A percentile compares a stretch with the other conserved stretches of the same genome.
phyloP scores from a whole-genome alignment of 2,888 invertebrate species.

The Polietes domitor region DNA sequence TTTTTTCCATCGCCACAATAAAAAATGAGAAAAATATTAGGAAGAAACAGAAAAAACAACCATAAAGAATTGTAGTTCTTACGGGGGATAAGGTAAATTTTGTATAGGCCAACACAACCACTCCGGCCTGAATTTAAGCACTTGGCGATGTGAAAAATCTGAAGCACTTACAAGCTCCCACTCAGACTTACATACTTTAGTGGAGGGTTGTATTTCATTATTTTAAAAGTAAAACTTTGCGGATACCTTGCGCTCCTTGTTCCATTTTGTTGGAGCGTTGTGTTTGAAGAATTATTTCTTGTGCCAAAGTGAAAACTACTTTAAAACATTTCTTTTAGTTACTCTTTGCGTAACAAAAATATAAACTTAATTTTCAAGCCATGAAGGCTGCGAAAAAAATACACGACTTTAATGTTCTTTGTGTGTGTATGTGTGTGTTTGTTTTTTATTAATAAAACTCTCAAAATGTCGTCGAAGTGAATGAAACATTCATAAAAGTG shows the following conservation, averaged over 20 bases:
- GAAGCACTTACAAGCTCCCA: not conserved
- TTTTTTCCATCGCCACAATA: constrained; percentile 11
- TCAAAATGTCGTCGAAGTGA: constrained; percentile 17
- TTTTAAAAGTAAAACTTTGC: not conserved
- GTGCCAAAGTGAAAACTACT: constrained; percentile 16
- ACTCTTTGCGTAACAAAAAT: not conserved
- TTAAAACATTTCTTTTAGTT: constrained; percentile 4
- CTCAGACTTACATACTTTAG: not conserved
- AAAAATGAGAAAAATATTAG: not conserved
- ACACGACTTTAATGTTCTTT: constrained; percentile 1
- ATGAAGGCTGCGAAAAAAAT: not conserved
- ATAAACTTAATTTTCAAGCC: constrained; percentile 12
- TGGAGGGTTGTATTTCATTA: not conserved
- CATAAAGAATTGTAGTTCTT: not conserved
- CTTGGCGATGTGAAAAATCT: not conserved
- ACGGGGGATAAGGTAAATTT: not conserved
- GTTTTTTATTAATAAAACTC: constrained; percentile 19
- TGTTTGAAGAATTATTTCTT: constrained; percentile 15
- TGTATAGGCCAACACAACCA: not conserved
- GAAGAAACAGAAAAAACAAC: not conserved
- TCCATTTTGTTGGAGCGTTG: not conserved
- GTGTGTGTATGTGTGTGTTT: not conserved
- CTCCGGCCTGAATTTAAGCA: not conserved
- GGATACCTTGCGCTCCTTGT: not conserved
- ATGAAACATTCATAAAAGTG: constrained; percentile 16